Evolutionary conservation across 2,888 invertebrate species (phyloP).

Genomic region (Drosophila falleni): DNA sequence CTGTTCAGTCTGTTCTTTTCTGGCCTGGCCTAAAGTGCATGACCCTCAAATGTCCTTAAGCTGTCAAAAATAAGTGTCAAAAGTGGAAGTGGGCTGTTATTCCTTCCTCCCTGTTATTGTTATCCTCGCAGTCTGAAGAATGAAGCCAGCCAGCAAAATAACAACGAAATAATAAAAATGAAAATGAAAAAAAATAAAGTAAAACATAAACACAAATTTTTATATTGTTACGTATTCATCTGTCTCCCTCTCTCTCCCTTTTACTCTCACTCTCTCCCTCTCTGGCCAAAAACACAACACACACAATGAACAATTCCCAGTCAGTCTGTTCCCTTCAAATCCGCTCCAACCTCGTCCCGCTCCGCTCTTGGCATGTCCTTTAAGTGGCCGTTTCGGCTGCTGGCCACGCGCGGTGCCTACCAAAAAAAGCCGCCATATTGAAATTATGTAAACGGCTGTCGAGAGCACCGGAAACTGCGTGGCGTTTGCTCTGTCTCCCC

Average conservation of each 20-base stretch:
- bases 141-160: slow-evolving; percentile 36
- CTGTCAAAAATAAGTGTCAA: slow-evolving; percentile 76
- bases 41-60: slow-evolving; percentile 79
- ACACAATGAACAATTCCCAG: slow-evolving; percentile 47
- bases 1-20: slow-evolving; percentile 7
- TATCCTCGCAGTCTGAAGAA: background rate
- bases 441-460: slow-evolving; percentile 71
- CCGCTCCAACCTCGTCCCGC: slow-evolving; percentile 1
- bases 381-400: slow-evolving; percentile 69
- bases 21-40: slow-evolving; percentile 47
- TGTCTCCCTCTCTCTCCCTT: background rate
- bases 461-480: slow-evolving; percentile 61
- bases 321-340: background rate
- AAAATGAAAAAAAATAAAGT: slow-evolving; percentile 56
- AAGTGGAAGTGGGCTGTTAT: slow-evolving; percentile 54
- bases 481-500: slow-evolving; percentile 22
- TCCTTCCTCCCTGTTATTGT: background rate
- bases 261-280: background rate
- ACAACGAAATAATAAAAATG: slow-evolving; percentile 62
- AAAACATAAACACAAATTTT: slow-evolving; percentile 73
- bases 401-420: slow-evolving; percentile 62
- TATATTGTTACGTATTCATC: slow-evolving; percentile 72
- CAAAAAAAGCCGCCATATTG: slow-evolving; percentile 61
- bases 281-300: background rate
- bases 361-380: slow-evolving; percentile 51